Conservation (phyloP, 2,888 invertebrate genomes). For the Oeneis ivallda region DNA sequence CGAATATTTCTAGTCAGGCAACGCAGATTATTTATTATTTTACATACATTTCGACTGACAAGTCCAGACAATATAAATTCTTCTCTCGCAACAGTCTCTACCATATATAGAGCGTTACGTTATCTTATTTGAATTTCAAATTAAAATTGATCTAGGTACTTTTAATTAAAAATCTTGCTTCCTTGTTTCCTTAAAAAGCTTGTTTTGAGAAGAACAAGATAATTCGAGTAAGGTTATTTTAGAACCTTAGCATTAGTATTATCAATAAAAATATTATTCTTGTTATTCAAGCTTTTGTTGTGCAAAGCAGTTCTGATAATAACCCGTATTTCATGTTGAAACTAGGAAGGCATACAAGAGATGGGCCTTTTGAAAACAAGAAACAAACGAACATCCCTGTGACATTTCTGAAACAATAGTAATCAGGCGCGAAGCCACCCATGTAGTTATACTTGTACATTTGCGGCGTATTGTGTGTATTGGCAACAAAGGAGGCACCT, state of each 20-base stretch:
- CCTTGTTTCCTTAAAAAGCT: neutral
- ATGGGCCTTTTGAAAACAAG: neutral
- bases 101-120: neutral
- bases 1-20: conserved; percentile 37
- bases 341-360: conserved; percentile 8
- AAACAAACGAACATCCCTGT: conserved; percentile 9
- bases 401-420: conserved; percentile 14
- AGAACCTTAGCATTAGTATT: no score
- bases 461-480: conserved; percentile 1
- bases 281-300: neutral
- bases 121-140: neutral
- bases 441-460: neutral
- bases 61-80: conserved; percentile 1
- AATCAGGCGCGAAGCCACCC: conserved; percentile 19
- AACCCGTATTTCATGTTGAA: neutral
- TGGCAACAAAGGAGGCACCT: conserved; percentile 15
- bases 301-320: neutral
- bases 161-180: neutral
- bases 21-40: neutral
- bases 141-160: neutral
- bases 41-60: neutral
- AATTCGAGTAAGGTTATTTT: neutral
- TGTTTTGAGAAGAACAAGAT: neutral
- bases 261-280: neutral
- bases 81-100: neutral